These are phyloP conservation scores for Xanthostigma xanthostigma DNA, from an alignment of 2,888 invertebrate genomes.

Conservation along the genomic window DNA sequence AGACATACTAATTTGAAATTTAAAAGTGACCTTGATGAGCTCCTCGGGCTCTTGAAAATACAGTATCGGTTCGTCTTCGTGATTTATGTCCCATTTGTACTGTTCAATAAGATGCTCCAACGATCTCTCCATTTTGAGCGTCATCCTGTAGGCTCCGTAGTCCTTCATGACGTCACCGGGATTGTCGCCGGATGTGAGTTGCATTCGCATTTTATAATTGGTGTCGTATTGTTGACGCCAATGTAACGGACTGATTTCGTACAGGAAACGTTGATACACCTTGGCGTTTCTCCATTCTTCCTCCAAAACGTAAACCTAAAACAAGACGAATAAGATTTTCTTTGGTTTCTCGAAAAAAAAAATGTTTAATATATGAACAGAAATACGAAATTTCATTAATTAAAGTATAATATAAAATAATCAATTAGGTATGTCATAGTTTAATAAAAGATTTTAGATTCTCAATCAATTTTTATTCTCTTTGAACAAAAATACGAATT, in stretches of 20 bases:
- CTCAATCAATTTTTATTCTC: no score
- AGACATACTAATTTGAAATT: no score
- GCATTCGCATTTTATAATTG: conserved; percentile 10
- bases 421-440: no score
- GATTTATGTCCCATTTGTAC: conserved; percentile 32
- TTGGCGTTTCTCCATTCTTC: conserved; percentile 45
- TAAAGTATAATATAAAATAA: no score
- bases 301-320: conserved; percentile 37
- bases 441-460: no score
- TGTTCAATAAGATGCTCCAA: conserved; percentile 27
- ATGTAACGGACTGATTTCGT: conserved; percentile 43
- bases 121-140: conserved; percentile 10
- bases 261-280: conserved; percentile 52
- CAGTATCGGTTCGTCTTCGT: conserved; percentile 33
- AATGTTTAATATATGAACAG: no score
- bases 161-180: no score
- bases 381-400: no score
- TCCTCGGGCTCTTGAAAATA: conserved; percentile 40
- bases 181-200: conserved; percentile 5
- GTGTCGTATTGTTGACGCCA: conserved; percentile 39
- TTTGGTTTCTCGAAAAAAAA: no score
- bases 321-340: no score
- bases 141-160: no score
- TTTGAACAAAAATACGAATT: no score
- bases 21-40: conserved; percentile 24